These are phyloP conservation scores for Spermophilus dauricus DNA, from an alignment of 2,113 vertebrate genomes.

Conservation along the genomic window DNA sequence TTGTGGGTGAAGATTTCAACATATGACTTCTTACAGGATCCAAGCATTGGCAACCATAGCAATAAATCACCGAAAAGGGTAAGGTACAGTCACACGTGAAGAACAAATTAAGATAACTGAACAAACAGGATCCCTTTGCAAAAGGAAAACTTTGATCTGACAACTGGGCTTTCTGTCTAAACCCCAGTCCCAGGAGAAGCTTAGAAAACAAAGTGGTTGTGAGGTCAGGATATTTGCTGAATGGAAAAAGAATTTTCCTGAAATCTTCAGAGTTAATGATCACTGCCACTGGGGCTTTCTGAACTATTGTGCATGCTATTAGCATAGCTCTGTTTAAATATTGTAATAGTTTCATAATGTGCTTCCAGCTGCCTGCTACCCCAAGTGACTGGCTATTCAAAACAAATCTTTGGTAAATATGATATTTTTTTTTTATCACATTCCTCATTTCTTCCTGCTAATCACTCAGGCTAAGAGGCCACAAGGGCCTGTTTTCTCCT, in stretches of 20 bases:
- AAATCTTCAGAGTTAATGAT: conserved; percentile 41
- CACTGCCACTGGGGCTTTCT: background rate
- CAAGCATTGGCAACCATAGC: background rate
- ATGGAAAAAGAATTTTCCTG: background rate
- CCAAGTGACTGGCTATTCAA: conserved; percentile 81
- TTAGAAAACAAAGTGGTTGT: background rate
- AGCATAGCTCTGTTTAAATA: conserved; percentile 70
- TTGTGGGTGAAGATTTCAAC: background rate
- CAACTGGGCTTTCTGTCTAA: background rate
- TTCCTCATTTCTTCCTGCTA: conserved; percentile 73
- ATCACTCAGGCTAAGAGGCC: conserved; percentile 32
- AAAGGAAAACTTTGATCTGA: conserved; percentile 3
- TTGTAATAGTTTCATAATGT: conserved; percentile 73
- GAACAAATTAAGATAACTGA: background rate
- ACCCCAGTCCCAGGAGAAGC: background rate
- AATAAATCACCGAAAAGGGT: background rate
- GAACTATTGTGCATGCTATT: background rate
- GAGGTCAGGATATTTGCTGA: conserved; percentile 44
- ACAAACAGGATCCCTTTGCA: background rate
- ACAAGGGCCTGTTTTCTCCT: background rate
- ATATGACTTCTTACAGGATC: background rate
- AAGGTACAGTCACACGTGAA: background rate
- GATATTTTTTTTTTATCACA: conserved; percentile 72
- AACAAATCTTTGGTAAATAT: conserved; percentile 82
- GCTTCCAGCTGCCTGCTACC: conserved; percentile 84